A percentile compares a stretch with the other conserved stretches of the same genome.
These are phyloP conservation scores for Procambarus clarkii DNA, from an alignment of 1,140 invertebrate genomes.

Conservation along the genomic window DNA sequence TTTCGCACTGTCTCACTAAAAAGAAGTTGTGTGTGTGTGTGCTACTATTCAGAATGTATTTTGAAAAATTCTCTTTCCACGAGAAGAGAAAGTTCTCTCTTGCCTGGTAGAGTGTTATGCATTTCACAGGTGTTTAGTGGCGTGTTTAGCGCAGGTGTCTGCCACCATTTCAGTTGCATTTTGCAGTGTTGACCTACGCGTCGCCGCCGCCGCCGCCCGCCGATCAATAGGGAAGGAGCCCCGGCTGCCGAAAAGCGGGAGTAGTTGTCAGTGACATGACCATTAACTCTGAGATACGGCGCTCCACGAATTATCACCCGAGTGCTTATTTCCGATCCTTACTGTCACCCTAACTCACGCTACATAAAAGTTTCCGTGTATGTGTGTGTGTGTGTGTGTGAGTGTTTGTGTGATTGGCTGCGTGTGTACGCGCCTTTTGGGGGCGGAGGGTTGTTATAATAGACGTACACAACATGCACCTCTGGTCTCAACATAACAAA, in stretches of 20 bases:
- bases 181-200: too few species aligned
- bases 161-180: too few species aligned
- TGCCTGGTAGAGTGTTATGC: too few species aligned
- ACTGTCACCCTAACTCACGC: background rate
- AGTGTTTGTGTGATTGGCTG: background rate
- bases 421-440: background rate
- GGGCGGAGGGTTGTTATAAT: too few species aligned
- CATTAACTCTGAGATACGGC: slow-evolving; percentile 6
- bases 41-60: too few species aligned
- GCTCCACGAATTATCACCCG: background rate
- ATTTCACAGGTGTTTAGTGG: too few species aligned
- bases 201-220: background rate
- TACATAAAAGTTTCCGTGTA: background rate
- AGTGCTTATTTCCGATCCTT: background rate
- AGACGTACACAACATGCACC: background rate
- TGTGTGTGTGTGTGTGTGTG: background rate
- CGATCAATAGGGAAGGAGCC: background rate
- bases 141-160: too few species aligned
- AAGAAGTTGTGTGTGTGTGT: too few species aligned
- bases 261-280: background rate
- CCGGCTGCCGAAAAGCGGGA: background rate
- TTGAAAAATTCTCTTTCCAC: too few species aligned
- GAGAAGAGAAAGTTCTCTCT: too few species aligned
- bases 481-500: background rate
- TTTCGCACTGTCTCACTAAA: too few species aligned